Percentiles rank a stretch among this genome's conserved stretches.
Conservation (phyloP, 2,797 vertebrate species). For the Columba guinea region DNA sequence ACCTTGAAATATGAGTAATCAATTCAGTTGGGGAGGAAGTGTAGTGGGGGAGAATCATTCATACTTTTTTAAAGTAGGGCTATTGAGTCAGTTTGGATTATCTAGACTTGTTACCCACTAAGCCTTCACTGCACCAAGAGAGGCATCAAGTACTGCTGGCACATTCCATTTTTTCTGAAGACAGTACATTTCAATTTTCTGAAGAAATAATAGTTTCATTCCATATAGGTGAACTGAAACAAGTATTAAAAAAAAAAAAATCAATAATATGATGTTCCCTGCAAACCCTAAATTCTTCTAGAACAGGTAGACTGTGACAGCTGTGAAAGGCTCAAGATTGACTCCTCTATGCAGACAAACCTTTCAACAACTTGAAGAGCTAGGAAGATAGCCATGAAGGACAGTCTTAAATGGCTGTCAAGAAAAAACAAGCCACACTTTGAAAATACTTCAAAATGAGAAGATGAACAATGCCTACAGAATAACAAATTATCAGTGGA, state of each 20-base stretch:
- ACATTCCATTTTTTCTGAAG: neutral
- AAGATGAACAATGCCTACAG: neutral
- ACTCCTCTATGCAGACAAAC: neutral
- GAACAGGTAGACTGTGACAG: neutral
- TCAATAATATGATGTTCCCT: neutral
- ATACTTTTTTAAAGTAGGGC: neutral
- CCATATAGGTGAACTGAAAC: neutral
- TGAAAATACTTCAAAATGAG: neutral
- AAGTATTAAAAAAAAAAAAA: neutral
- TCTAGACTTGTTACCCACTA: neutral
- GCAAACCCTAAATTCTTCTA: neutral
- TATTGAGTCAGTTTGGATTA: neutral
- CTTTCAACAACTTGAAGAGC: neutral
- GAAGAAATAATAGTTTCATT: neutral
- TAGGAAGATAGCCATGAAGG: neutral
- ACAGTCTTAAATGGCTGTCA: neutral
- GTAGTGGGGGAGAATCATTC: neutral
- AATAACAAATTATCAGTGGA: neutral
- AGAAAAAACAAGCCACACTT: neutral
- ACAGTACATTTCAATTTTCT: neutral
- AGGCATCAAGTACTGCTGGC: neutral
- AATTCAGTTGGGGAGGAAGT: neutral
- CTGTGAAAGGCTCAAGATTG: neutral
- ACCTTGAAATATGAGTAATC: neutral
- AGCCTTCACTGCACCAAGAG: neutral